Conservation (phyloP, 2,797 vertebrate genomes). For the Cetoscarus ocellatus region DNA sequence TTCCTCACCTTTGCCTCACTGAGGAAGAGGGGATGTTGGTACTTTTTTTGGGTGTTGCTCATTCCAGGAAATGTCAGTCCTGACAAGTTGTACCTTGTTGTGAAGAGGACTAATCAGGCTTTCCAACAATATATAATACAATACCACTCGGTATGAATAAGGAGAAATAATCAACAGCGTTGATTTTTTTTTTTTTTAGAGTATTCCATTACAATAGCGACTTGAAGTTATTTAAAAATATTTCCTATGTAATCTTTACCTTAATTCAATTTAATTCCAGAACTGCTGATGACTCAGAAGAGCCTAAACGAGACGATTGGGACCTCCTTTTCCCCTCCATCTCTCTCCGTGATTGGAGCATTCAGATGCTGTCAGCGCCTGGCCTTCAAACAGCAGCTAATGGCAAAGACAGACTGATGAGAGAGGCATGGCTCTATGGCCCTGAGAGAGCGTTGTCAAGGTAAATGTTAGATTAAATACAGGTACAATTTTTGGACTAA, state of each 20-base stretch:
- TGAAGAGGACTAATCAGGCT: too few relatives aligned
- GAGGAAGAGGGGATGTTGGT: too few relatives aligned
- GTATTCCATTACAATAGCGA: not conserved
- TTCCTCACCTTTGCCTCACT: too few relatives aligned
- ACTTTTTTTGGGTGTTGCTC: too few relatives aligned
- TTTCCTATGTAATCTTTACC: not conserved
- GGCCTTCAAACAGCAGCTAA: constrained; percentile 57
- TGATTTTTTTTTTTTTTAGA: too few relatives aligned
- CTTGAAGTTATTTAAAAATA: not conserved
- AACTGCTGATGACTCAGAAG: constrained; percentile 55
- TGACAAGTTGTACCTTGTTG: too few relatives aligned
- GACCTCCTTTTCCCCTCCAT: constrained; percentile 74
- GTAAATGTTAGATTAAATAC: constrained; percentile 25
- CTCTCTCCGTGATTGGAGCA: constrained; percentile 81
- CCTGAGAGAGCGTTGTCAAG: constrained; percentile 57
- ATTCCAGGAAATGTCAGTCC: too few relatives aligned
- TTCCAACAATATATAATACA: too few relatives aligned
- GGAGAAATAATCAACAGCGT: too few relatives aligned
- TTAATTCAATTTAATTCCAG: constrained; percentile 40
- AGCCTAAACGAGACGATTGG: constrained; percentile 64
- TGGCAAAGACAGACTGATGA: constrained; percentile 61
- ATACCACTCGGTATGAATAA: too few relatives aligned
- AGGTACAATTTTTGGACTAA: too few relatives aligned
- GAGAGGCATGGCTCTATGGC: constrained; percentile 70
- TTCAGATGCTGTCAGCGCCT: constrained; percentile 79